Percentiles rank a stretch among this genome's conserved stretches.
Evolutionary conservation across 2,888 invertebrate genomes (phyloP).

Genomic region (Leistus spinibarbis): DNA sequence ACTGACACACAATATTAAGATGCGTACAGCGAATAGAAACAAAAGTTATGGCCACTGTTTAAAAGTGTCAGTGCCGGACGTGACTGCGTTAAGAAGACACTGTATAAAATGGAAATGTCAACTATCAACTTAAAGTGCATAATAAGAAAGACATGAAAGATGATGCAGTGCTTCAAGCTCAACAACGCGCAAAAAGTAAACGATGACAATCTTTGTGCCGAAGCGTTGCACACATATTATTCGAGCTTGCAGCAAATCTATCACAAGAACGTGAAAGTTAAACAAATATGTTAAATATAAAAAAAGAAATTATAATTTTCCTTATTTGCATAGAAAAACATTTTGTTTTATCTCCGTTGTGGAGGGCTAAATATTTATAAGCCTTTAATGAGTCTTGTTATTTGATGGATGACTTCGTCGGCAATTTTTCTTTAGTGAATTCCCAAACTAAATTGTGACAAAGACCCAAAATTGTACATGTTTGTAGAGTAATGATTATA

Average conservation of each 20-base stretch:
- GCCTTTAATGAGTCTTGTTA: not conserved
- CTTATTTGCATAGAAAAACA: too few species aligned
- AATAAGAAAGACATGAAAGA: not conserved
- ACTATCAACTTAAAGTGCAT: not conserved
- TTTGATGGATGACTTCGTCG: not conserved
- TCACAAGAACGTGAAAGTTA: too few species aligned
- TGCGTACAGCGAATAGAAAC: not conserved
- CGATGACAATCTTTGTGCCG: not conserved
- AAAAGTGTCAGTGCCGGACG: not conserved
- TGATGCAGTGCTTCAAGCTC: not conserved
- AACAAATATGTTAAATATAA: too few species aligned
- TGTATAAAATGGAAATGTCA: not conserved
- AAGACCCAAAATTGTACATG: too few species aligned
- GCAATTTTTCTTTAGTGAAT: too few species aligned
- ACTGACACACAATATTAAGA: not conserved
- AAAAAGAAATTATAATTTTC: too few species aligned
- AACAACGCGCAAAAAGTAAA: not conserved
- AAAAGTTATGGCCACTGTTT: not conserved
- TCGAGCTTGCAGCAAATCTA: not conserved
- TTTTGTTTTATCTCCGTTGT: not conserved
- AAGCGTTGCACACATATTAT: not conserved
- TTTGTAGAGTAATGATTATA: too few species aligned
- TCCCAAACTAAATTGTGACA: too few species aligned
- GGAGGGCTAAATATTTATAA: not conserved
- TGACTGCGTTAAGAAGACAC: not conserved